Evolutionary conservation across 2,888 invertebrate genomes (phyloP).

Genomic region (Leptopterna dolabrata): DNA sequence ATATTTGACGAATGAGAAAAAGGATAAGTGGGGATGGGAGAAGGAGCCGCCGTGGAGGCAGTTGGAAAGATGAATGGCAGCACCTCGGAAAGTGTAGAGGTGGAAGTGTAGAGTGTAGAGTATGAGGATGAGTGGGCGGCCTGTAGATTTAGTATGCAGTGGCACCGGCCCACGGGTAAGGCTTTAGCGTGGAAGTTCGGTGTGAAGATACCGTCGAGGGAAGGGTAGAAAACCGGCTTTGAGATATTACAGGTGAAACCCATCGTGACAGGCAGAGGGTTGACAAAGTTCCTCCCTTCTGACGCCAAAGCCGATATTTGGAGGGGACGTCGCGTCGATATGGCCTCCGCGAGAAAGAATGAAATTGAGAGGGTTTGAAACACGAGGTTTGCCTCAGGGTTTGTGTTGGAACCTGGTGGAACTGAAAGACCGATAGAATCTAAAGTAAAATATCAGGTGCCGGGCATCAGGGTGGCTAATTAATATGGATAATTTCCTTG

Average conservation of each 20-base stretch:
- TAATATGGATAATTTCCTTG: no score
- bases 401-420: no score
- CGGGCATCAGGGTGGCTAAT: no score
- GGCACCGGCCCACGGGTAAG: background rate
- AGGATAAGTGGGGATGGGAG: background rate
- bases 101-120: background rate
- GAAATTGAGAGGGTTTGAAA: no score
- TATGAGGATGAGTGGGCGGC: background rate
- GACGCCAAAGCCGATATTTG: background rate
- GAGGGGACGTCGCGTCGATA: background rate
- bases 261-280: conserved; percentile 13
- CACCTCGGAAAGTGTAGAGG: background rate
- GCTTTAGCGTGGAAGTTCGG: background rate
- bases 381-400: no score
- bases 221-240: background rate
- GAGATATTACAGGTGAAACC: conserved; percentile 30
- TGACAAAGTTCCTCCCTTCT: background rate
- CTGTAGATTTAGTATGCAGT: background rate
- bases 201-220: background rate
- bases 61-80: background rate
- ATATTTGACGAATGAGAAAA: background rate
- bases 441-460: no score
- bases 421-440: no score
- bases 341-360: no score
- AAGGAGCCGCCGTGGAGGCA: background rate